phyloP scores from a whole-genome alignment of 1,140 invertebrate genomes.

The Phortica variegata region DNA sequence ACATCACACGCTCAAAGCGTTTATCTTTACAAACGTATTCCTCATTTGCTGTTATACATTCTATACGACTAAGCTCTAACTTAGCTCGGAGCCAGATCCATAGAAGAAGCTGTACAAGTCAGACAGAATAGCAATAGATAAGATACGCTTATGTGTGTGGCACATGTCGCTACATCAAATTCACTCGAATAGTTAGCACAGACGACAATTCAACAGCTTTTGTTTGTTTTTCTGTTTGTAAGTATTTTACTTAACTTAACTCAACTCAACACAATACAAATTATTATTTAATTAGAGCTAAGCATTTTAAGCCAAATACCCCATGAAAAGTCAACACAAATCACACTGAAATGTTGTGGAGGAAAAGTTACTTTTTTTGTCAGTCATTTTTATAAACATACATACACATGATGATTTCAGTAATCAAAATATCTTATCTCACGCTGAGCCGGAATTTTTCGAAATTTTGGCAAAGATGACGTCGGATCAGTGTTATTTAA shows the following conservation, averaged over 20 bases:
- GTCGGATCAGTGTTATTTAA: not conserved
- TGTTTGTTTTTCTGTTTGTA: too few species aligned
- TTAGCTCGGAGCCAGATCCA: too few species aligned
- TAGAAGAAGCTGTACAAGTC: not conserved
- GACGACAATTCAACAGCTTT: too few species aligned
- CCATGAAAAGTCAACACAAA: slow-evolving; percentile 1
- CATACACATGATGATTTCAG: not conserved
- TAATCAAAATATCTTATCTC: slow-evolving; percentile 3
- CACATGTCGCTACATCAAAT: not conserved
- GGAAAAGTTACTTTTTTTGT: too few species aligned
- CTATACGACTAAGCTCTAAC: too few species aligned
- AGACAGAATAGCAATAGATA: not conserved
- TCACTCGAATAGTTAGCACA: too few species aligned
- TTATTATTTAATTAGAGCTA: not conserved
- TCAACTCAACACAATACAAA: slow-evolving; percentile 1
- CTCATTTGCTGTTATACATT: too few species aligned
- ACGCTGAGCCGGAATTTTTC: too few species aligned
- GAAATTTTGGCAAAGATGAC: too few species aligned
- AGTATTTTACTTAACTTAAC: not conserved
- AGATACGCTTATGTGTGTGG: slow-evolving; percentile 1
- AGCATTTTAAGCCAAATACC: not conserved
- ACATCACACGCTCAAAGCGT: not conserved
- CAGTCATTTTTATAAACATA: too few species aligned
- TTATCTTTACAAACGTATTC: not conserved
- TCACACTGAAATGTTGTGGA: too few species aligned